phyloP scores from a whole-genome alignment of 2,113 vertebrate genomes.

The Tychaedon coryphoeus region DNA sequence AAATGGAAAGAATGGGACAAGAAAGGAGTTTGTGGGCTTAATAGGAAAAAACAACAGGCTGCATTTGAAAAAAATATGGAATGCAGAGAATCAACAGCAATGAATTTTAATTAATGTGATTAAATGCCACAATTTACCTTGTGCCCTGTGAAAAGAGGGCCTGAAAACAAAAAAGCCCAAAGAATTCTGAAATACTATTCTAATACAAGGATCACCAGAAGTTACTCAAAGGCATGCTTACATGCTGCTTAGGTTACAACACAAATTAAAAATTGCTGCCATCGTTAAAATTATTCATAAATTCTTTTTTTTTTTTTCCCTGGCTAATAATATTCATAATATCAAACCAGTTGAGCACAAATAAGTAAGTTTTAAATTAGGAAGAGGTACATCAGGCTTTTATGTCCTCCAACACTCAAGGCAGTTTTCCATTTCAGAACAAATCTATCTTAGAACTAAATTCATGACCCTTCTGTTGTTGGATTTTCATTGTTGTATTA shows the following conservation, averaged over 20 bases:
- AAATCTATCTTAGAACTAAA: not conserved
- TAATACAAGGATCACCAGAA: not conserved
- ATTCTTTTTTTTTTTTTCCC: not conserved
- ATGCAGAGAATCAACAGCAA: not conserved
- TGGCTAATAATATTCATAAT: not conserved
- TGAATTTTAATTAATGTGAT: not conserved
- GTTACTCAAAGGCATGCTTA: not conserved
- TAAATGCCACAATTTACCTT: not conserved
- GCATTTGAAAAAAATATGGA: not conserved
- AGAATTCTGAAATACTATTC: not conserved
- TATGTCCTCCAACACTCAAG: not conserved
- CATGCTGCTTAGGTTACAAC: not conserved
- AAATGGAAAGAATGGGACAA: not conserved
- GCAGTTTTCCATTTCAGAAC: not conserved
- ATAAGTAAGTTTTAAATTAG: not conserved
- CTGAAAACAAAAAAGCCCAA: not conserved
- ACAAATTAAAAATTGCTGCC: not conserved
- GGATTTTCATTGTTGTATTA: not conserved
- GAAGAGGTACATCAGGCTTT: not conserved
- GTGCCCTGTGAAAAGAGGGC: not conserved
- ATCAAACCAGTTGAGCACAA: not conserved
- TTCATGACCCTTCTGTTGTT: not conserved
- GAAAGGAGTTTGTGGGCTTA: not conserved
- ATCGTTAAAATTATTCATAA: not conserved
- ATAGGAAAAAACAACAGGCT: not conserved